These are phyloP conservation scores for Urocolius indicus DNA, from an alignment of 2,113 vertebrate species.

Conservation along the genomic window DNA sequence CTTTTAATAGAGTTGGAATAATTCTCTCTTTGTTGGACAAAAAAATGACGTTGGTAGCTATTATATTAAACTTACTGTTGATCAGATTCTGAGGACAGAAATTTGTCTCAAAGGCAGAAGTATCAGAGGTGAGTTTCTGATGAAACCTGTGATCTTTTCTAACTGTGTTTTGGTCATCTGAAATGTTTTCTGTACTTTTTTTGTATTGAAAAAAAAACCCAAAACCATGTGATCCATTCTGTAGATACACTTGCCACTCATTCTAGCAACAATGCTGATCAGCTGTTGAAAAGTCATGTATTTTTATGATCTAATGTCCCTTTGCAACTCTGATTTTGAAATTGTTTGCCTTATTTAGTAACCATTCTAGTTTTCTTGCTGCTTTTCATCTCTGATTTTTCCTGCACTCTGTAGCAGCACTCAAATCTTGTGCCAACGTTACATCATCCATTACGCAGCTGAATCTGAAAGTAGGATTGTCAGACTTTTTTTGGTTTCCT, in stretches of 20 bases:
- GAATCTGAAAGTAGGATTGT: background rate
- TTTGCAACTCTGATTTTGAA: background rate
- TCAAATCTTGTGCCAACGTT: background rate
- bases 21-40: background rate
- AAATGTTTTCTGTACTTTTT: background rate
- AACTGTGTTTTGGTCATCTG: background rate
- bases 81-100: background rate
- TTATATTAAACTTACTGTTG: background rate
- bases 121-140: background rate
- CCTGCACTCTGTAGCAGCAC: background rate
- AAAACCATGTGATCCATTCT: background rate
- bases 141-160: background rate
- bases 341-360: conserved; percentile 39
- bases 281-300: background rate
- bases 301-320: background rate
- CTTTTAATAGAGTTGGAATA: background rate
- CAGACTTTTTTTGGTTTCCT: background rate
- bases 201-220: background rate
- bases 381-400: background rate
- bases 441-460: background rate
- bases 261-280: background rate
- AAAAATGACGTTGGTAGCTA: background rate
- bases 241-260: background rate
- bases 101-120: background rate
- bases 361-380: background rate